phyloP scores from a whole-genome alignment of 2,888 invertebrate species.

The Agrotis clavis region DNA sequence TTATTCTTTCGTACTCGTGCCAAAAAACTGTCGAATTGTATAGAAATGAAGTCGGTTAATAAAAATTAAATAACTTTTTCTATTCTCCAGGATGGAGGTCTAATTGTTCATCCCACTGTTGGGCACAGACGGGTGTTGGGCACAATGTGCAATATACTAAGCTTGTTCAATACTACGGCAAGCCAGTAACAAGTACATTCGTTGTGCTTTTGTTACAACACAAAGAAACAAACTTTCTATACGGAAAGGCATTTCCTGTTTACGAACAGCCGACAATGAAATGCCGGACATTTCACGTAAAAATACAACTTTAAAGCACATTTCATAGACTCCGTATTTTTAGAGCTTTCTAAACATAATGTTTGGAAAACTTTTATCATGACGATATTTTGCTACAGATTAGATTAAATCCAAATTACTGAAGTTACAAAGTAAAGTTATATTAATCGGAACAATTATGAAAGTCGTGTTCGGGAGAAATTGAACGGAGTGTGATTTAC shows the following conservation, averaged over 20 bases:
- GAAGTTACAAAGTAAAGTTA: slow-evolving; percentile 35
- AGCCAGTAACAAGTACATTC: background rate
- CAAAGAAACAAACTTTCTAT: background rate
- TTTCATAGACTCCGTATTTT: slow-evolving; percentile 1
- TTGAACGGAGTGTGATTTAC: slow-evolving; percentile 50
- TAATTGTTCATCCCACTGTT: too few species aligned
- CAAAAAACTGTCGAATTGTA: too few species aligned
- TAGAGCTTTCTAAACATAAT: background rate
- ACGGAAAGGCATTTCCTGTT: slow-evolving; percentile 12
- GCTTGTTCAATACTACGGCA: background rate
- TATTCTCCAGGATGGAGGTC: too few species aligned
- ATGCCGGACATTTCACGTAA: background rate
- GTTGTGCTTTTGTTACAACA: background rate
- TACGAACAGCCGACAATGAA: background rate
- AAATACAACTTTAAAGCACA: slow-evolving; percentile 1
- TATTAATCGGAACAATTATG: slow-evolving; percentile 47
- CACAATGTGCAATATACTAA: too few species aligned
- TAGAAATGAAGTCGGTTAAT: too few species aligned
- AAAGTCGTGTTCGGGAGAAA: slow-evolving; percentile 46
- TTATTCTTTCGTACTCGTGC: too few species aligned
- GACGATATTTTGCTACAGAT: slow-evolving; percentile 7
- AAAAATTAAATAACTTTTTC: too few species aligned
- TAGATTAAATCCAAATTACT: slow-evolving; percentile 29
- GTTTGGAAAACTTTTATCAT: background rate
- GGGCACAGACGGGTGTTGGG: background rate